Base-by-base conservation (phyloP, 2,113 vertebrate genomes). In the Solenodon paradoxus region DNA sequence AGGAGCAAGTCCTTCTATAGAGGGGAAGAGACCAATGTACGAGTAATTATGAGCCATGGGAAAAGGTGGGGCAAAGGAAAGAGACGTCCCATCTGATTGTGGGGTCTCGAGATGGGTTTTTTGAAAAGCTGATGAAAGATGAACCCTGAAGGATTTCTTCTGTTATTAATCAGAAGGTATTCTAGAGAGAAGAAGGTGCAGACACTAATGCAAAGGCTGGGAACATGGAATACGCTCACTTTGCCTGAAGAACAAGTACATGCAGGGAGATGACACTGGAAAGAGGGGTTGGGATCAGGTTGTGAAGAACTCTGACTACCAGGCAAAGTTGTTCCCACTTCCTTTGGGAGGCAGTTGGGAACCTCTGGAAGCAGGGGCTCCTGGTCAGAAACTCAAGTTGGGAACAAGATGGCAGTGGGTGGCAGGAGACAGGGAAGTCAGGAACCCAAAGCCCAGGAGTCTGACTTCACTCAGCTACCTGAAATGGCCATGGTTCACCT, bases 251-350 rank as follows among this genome's bases (percentile, higher is more conserved):
- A 68, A 63, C 10, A 66, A 17, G 78, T 35, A 55, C 61, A 20
- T n/a, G 38, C n/a, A 91, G 86, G 40, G 88, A 94, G 85, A 79
- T 7, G 55, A 72, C 77, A 61, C 51, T 88, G 75, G 88, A 55
- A 64, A 68, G 88, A 90, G 0, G 51, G 78, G 79, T 7, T 63
- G n/a, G 85, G 63, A 82, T 90, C 96, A 84, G 69, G 74, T 1
- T 13, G 3, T 8, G 5, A 38, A 11, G 47, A 40, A 79, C 32
- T 64, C 32, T 59, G 68, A 92, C 40, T 35, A 66, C 40, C 90
- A 83, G 51, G 32, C 32, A 19, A 78, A 91, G 66, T 68, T 66
- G 68, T 28, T 61, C 28, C 68, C 57, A 11, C 35, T 75, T 89
- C 16, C 57, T 69, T 63, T 28, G 28, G 85, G 81, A 82, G 24